Evolutionary conservation across 64 coral and sea anemone genomes (phyloP).

Genomic region (Platygyra sinensis): DNA sequence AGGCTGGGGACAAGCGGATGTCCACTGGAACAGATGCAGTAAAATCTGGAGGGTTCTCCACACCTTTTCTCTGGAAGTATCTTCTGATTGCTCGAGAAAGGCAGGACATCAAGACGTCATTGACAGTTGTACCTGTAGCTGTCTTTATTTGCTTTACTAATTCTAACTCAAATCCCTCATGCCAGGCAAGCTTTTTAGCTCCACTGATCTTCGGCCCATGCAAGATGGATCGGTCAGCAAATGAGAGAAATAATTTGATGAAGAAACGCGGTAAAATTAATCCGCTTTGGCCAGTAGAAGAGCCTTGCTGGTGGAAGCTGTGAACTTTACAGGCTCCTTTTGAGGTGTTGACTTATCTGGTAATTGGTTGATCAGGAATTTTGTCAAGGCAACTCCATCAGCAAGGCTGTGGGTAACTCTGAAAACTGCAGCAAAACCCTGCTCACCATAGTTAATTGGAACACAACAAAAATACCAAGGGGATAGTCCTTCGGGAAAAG

Average conservation of each 20-base stretch:
- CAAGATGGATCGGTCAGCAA: slow-evolving; percentile 67
- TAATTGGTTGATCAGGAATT: slow-evolving; percentile 52
- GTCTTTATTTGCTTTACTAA: slow-evolving; percentile 83
- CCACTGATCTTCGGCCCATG: slow-evolving; percentile 80
- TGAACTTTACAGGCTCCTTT: slow-evolving; percentile 68
- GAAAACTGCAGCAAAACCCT: slow-evolving; percentile 50
- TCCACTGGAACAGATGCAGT: slow-evolving; percentile 85
- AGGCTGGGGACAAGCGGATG: slow-evolving; percentile 41
- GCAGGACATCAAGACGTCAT: slow-evolving; percentile 90
- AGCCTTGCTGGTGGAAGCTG: slow-evolving; percentile 19
- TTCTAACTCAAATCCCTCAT: slow-evolving; percentile 64
- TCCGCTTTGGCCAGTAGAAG: slow-evolving; percentile 65
- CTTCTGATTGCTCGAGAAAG: slow-evolving; percentile 73
- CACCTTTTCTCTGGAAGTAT: slow-evolving; percentile 77
- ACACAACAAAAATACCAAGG: slow-evolving; percentile 88
- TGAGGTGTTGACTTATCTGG: slow-evolving; percentile 64
- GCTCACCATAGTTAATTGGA: slow-evolving; percentile 73
- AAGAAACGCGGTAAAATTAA: slow-evolving; percentile 44
- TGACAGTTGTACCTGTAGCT: slow-evolving; percentile 85
- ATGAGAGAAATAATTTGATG: slow-evolving; percentile 30
- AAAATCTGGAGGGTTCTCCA: slow-evolving; percentile 69
- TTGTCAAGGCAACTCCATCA: slow-evolving; percentile 82
- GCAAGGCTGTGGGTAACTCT: slow-evolving; percentile 79
- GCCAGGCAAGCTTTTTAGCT: slow-evolving; percentile 89
- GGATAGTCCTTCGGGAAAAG: slow-evolving; percentile 42